Conservation (phyloP, 1,140 invertebrate genomes). For the Ostrea edulis region DNA sequence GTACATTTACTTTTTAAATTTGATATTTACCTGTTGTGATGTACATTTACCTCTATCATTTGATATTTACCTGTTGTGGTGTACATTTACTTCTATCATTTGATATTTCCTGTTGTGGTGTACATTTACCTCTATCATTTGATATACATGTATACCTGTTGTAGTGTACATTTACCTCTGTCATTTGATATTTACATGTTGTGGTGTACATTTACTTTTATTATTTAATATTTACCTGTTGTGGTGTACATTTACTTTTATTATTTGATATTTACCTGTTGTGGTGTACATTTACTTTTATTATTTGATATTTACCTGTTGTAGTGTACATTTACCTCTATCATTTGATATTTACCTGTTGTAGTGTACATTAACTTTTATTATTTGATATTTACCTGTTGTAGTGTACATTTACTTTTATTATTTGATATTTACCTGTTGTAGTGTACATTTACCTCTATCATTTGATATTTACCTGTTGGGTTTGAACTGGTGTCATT, state of each 20-base stretch:
- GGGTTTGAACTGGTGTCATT: neutral
- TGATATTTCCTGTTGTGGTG: too few species aligned
- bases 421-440: neutral
- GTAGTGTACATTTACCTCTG: too few species aligned
- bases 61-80: neutral
- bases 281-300: neutral
- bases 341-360: neutral
- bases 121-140: neutral
- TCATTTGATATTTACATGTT: neutral
- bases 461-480: neutral
- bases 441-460: too few species aligned
- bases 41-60: neutral
- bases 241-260: too few species aligned
- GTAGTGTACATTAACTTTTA: too few species aligned
- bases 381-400: neutral
- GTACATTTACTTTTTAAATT: neutral
- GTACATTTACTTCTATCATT: neutral
- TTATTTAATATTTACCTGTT: too few species aligned
- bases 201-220: neutral
- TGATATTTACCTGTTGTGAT: too few species aligned
- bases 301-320: too few species aligned
- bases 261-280: neutral
- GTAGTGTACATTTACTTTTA: too few species aligned
- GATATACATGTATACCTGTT: too few species aligned
- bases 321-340: too few species aligned